A percentile compares a stretch with the other conserved stretches of the same genome.
Evolutionary conservation across 2,797 vertebrate genomes (phyloP).

Genomic region (Cercopithecus diana): DNA sequence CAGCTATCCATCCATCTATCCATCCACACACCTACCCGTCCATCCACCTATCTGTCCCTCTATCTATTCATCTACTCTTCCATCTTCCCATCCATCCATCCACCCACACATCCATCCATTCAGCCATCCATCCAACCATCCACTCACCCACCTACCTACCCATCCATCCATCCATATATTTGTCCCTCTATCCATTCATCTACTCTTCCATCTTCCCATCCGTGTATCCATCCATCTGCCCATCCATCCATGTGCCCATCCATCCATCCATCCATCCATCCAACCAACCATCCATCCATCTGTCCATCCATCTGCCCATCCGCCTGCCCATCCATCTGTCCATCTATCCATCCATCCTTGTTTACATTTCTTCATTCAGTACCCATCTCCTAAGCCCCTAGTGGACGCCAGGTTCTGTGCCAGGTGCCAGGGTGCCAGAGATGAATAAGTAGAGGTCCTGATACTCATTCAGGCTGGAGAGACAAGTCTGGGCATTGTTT

Average conservation of each 20-base stretch:
- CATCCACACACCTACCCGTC: background rate
- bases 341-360: too few species aligned
- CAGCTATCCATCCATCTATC: background rate
- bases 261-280: too few species aligned
- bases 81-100: too few species aligned
- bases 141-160: fast-evolving
- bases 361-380: too few species aligned
- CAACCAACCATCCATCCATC: too few species aligned
- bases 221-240: too few species aligned
- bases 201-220: too few species aligned
- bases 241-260: too few species aligned
- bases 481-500: background rate
- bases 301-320: too few species aligned
- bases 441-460: background rate
- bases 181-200: too few species aligned
- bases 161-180: too few species aligned
- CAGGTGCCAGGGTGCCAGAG: background rate
- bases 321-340: too few species aligned
- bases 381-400: background rate
- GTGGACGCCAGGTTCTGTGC: background rate
- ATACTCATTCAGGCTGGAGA: background rate
- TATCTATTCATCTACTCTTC: background rate
- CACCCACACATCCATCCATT: fast-evolving
- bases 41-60: background rate
- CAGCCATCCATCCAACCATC: fast-evolving